Percentiles rank a stretch among this genome's conserved stretches.
phyloP scores from a whole-genome alignment of 1,140 invertebrate species.

The Colletes gigas region DNA sequence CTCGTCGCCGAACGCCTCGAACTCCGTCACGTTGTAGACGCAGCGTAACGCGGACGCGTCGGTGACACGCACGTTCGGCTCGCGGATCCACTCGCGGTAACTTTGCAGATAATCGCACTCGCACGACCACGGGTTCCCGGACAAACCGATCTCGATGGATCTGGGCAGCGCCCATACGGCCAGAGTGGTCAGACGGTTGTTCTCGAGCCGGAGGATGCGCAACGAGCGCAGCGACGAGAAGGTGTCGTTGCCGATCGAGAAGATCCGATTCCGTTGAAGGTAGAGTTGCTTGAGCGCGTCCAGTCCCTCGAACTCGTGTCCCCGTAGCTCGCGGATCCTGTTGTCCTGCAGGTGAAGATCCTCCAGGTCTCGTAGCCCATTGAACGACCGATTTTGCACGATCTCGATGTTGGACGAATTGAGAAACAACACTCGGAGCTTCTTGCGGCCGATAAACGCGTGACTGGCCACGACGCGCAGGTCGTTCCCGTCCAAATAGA shows the following conservation, averaged over 20 bases:
- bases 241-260: conserved; percentile 88
- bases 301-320: conserved; percentile 91
- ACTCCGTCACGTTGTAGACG: conserved; percentile 83
- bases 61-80: conserved; percentile 82
- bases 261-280: conserved; percentile 86
- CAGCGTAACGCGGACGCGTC: conserved; percentile 85
- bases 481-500: conserved; percentile 94
- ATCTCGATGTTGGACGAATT: conserved; percentile 93
- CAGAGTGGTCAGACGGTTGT: conserved; percentile 88
- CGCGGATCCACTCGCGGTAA: conserved; percentile 89
- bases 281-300: conserved; percentile 85
- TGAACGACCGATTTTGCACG: conserved; percentile 94
- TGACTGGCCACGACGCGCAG: conserved; percentile 89
- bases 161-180: conserved; percentile 89
- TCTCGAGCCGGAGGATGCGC: conserved; percentile 87
- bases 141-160: conserved; percentile 85
- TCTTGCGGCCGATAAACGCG: conserved; percentile 94
- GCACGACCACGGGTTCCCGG: conserved; percentile 93
- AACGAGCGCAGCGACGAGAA: conserved; percentile 88
- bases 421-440: conserved; percentile 90
- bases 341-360: conserved; percentile 92
- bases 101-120: conserved; percentile 91
- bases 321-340: conserved; percentile 87
- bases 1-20: conserved; percentile 82
- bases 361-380: conserved; percentile 91